Conservation (phyloP, 2,797 vertebrate genomes). For the Rhincodon typus region DNA sequence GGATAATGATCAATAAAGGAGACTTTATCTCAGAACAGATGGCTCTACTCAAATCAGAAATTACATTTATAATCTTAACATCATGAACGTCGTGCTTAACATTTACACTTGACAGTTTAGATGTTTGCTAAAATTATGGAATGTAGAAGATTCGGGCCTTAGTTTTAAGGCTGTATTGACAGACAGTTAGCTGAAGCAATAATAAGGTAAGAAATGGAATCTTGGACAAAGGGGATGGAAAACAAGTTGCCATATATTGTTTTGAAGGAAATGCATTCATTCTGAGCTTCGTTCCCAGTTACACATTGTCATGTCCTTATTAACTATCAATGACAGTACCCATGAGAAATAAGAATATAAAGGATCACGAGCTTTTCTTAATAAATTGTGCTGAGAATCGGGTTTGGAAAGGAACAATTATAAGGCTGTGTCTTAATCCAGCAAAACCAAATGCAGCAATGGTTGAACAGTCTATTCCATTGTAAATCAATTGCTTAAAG, state of each 20-base stretch:
- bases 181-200: neutral
- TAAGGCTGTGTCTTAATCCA: neutral
- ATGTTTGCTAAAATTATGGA: neutral
- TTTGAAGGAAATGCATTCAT: neutral
- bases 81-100: too few relatives aligned
- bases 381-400: neutral
- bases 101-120: neutral
- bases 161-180: neutral
- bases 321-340: neutral
- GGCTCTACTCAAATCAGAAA: neutral
- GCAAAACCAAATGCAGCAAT: neutral
- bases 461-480: neutral
- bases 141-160: neutral
- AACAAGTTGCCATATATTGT: neutral
- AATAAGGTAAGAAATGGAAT: neutral
- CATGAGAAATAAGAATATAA: neutral
- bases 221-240: neutral
- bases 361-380: neutral
- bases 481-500: neutral
- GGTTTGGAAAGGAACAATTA: neutral
- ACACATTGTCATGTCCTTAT: neutral
- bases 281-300: neutral
- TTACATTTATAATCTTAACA: neutral
- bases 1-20: neutral
- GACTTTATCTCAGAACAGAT: neutral